phyloP scores from a whole-genome alignment of 2,888 invertebrate genomes.

The Oscheius sp. region DNA sequence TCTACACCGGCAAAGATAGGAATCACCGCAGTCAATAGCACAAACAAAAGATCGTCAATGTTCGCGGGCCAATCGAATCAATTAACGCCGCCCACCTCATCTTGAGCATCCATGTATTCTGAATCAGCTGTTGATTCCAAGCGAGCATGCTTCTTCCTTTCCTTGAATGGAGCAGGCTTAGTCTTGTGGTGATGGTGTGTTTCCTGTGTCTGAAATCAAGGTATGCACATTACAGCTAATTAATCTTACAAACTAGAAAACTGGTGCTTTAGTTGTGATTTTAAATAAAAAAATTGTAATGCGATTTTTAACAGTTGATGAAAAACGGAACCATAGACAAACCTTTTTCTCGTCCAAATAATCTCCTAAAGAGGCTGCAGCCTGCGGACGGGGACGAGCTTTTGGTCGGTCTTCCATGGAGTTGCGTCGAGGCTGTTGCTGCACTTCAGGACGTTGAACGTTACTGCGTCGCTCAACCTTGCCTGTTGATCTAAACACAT shows the following conservation, averaged over 20 bases:
- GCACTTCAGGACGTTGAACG: not conserved
- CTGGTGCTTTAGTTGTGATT: no score
- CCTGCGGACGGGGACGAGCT: conserved; percentile 1
- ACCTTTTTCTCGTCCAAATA: conserved; percentile 23
- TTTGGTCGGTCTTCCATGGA: conserved; percentile 24
- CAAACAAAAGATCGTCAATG: not conserved
- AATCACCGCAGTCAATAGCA: not conserved
- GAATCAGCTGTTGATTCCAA: conserved; percentile 20
- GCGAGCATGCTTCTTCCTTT: conserved; percentile 16
- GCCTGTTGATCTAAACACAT: conserved; percentile 25
- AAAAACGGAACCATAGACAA: not conserved
- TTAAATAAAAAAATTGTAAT: not conserved
- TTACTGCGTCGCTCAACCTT: conserved; percentile 15
- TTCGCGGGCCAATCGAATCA: no score
- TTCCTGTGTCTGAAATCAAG: not conserved
- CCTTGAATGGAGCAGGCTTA: conserved; percentile 20
- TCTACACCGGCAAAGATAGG: conserved; percentile 1
- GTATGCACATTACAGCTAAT: not conserved
- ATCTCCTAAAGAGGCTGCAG: conserved; percentile 22
- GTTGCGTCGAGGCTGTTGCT: conserved; percentile 22
- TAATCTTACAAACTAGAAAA: no score
- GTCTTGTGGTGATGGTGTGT: not conserved
- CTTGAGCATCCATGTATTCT: conserved; percentile 10
- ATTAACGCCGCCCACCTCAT: conserved; percentile 8
- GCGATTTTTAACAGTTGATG: no score